These are phyloP conservation scores for Dolichopus griseipennis DNA, from an alignment of 2,888 invertebrate genomes.

Conservation along the genomic window DNA sequence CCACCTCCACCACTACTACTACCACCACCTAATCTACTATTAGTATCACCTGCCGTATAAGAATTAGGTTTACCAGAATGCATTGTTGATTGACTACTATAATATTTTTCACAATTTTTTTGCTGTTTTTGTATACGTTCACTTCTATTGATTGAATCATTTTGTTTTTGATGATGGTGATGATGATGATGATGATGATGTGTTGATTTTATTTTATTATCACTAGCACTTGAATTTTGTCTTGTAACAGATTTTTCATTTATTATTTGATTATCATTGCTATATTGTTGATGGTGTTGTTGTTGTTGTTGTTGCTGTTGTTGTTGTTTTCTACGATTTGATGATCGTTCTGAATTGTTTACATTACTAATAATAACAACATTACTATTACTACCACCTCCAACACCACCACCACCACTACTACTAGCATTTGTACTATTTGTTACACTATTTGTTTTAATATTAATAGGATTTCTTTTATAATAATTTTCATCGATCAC, in stretches of 20 bases:
- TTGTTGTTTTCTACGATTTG: conserved; percentile 14
- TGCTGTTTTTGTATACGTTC: conserved; percentile 5
- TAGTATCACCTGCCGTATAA: conserved; percentile 13
- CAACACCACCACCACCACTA: conserved; percentile 15
- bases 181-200: conserved; percentile 15
- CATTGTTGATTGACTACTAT: conserved; percentile 26
- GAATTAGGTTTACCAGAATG: conserved; percentile 19
- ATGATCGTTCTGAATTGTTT: conserved; percentile 12
- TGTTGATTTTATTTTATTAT: neutral
- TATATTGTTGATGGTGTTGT: conserved; percentile 16
- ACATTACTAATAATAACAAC: conserved; percentile 15
- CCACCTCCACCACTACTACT: conserved; percentile 14
- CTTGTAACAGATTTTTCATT: neutral
- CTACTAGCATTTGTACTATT: conserved; percentile 16
- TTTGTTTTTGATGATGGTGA: conserved; percentile 21
- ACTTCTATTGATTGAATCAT: neutral
- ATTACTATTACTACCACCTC: conserved; percentile 14
- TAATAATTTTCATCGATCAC: conserved; percentile 11
- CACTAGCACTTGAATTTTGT: neutral
- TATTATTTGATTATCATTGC: conserved; percentile 11
- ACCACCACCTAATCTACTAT: conserved; percentile 14
- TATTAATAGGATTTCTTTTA: conserved; percentile 16
- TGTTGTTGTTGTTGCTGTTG: conserved; percentile 17
- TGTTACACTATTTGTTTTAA: conserved; percentile 19
- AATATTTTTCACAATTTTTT: conserved; percentile 22